A percentile compares a stretch with the other conserved stretches of the same genome.
These are phyloP conservation scores for Mnemiopsis leidyi DNA, from an alignment of 37 sponge, comb jelly and placozoan genomes.

Conservation along the genomic window DNA sequence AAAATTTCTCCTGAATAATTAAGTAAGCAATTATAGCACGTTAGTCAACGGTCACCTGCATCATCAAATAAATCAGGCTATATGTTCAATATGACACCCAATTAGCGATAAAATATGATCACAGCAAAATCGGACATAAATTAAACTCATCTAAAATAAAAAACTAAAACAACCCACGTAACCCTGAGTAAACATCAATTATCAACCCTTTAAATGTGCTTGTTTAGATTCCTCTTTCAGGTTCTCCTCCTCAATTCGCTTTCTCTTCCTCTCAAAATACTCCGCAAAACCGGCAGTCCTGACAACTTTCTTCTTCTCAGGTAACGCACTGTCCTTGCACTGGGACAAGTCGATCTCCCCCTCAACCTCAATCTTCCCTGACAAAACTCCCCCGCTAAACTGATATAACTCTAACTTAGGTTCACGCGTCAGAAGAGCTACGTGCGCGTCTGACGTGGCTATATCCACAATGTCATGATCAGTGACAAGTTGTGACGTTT, in stretches of 20 bases:
- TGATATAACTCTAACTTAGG: not conserved
- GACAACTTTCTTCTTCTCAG: not conserved
- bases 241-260: slow-evolving; percentile 35
- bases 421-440: not conserved
- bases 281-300: not conserved
- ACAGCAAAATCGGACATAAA: too few species aligned
- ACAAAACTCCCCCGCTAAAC: slow-evolving; percentile 31
- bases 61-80: too few species aligned
- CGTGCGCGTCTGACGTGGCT: not conserved
- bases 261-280: slow-evolving; percentile 58
- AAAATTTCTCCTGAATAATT: not conserved
- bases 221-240: not conserved
- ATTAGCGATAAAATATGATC: too few species aligned
- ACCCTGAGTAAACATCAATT: not conserved
- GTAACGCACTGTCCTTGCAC: not conserved
- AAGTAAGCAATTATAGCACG: too few species aligned
- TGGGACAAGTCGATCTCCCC: not conserved
- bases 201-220: not conserved
- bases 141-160: not conserved
- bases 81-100: too few species aligned
- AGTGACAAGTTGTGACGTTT: not conserved
- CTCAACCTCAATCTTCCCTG: not conserved
- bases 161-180: not conserved
- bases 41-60: too few species aligned
- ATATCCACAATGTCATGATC: not conserved